Conservation (phyloP, 2,888 invertebrate genomes). For the Adelognathus sp. region DNA sequence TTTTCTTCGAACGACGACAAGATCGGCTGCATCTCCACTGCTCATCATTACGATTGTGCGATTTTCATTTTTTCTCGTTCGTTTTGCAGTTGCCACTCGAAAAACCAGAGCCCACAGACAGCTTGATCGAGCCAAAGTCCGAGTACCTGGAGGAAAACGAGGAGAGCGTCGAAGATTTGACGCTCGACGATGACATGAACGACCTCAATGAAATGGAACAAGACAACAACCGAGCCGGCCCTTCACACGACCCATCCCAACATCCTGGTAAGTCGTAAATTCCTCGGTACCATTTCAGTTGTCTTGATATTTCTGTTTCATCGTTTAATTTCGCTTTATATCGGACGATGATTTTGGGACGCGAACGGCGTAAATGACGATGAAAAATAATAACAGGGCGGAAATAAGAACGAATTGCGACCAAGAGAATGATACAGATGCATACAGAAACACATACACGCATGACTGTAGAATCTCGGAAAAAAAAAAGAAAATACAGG, state of each 20-base stretch:
- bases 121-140: conserved; percentile 87
- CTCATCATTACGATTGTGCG: no score
- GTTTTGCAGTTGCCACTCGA: conserved; percentile 78
- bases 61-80: conserved; percentile 28
- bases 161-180: conserved; percentile 92
- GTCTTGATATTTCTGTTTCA: conserved; percentile 6
- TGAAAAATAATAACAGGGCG: conserved; percentile 17
- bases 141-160: conserved; percentile 88
- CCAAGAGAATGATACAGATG: conserved; percentile 17
- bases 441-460: conserved; percentile 20
- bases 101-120: conserved; percentile 83
- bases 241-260: conserved; percentile 84
- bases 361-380: conserved; percentile 31
- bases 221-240: conserved; percentile 87
- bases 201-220: conserved; percentile 88
- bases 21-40: no score
- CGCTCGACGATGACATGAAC: conserved; percentile 88
- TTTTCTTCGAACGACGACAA: background rate
- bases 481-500: background rate
- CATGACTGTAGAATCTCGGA: background rate
- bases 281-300: conserved; percentile 67
- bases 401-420: background rate
- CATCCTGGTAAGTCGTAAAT: conserved; percentile 84
- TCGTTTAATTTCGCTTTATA: conserved; percentile 28
- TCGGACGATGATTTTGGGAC: conserved; percentile 35